Base-by-base conservation (phyloP, 2,113 vertebrate genomes). In the Prionailurus bengalensis region DNA sequence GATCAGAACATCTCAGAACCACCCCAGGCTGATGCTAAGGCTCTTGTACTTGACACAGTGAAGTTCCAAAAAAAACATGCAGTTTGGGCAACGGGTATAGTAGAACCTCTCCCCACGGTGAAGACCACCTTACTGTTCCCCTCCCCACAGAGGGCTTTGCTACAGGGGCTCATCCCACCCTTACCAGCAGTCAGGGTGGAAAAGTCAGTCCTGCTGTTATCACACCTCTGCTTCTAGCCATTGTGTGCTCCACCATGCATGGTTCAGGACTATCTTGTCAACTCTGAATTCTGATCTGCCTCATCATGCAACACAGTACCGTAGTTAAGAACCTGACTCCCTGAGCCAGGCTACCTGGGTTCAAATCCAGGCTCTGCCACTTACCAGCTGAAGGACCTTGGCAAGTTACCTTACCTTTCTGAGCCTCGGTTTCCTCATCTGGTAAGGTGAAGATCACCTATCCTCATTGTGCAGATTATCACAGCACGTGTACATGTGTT, bases 231-330 rank as follows among this genome's bases (percentile, higher is more conserved):
- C 48, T 51, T 48, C n/a, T 19, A 58, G 55, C 36, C 73, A 42
- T 65, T 15, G 55, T 45, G 1, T 15, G 70, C 27, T 31, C 65
- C 51, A 29, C 42, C 14, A 16, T 0, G 4, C 0, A 33, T 4
- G 29, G 33, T 51, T 89, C 45, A n/a, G 31, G 39, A 79, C 48
- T 7, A 23, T 29, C 80, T 61, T 29, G 4, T 39, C 80, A 27
- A n/a, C 19, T 23, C 36, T 42, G 25, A 70, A 45, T 65, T 68
- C n/a, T 4, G 27, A 11, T 3, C 88, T 4, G 7, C 36, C 58
- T 55, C 63, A 14, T 0, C 0, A 3, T 27, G 51, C 70, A 89
- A 53, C 25, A 31, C 0, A n/a, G 8, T 0, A 0, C 8, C 33
- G 4, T 8, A 3, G 14, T 39, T 55, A 85, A 71, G 78, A 82